phyloP scores from a whole-genome alignment of 2,888 invertebrate species.

The Orthosia cruda region DNA sequence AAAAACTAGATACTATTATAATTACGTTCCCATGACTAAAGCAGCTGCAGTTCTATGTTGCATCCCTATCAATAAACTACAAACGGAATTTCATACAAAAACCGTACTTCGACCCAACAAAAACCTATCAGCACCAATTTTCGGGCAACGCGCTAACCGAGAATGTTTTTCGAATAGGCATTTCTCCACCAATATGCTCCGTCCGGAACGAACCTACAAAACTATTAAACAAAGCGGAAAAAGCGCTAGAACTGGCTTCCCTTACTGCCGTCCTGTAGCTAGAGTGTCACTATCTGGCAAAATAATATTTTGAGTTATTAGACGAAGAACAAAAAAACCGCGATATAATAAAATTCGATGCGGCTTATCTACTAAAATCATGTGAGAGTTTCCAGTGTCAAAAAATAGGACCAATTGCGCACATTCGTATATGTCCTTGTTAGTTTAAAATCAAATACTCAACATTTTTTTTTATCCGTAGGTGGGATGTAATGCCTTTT shows the following conservation, averaged over 20 bases:
- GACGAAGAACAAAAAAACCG: too few species aligned
- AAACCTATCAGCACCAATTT: slow-evolving; percentile 32
- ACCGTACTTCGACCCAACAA: slow-evolving; percentile 8
- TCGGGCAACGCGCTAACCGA: slow-evolving; percentile 16
- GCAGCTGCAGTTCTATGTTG: background rate
- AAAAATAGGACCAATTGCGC: too few species aligned
- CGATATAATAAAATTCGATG: too few species aligned
- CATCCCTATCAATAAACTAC: slow-evolving; percentile 22
- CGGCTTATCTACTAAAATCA: too few species aligned
- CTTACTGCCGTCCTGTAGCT: background rate
- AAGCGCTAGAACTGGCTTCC: slow-evolving; percentile 43
- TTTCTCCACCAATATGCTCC: slow-evolving; percentile 46
- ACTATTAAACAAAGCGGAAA: slow-evolving; percentile 67
- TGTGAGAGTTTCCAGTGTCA: too few species aligned
- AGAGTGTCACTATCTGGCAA: too few species aligned
- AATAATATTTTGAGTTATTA: too few species aligned
- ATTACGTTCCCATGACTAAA: background rate
- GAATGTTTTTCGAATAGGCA: slow-evolving; percentile 56
- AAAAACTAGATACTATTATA: background rate
- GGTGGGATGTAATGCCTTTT: too few species aligned
- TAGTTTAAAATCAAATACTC: too few species aligned
- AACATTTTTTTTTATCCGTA: too few species aligned
- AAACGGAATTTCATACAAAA: slow-evolving; percentile 27
- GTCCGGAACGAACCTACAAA: slow-evolving; percentile 59
- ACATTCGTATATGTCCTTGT: too few species aligned